These are phyloP conservation scores for Lophura nycthemera DNA, from an alignment of 2,113 vertebrate genomes.

Conservation along the genomic window DNA sequence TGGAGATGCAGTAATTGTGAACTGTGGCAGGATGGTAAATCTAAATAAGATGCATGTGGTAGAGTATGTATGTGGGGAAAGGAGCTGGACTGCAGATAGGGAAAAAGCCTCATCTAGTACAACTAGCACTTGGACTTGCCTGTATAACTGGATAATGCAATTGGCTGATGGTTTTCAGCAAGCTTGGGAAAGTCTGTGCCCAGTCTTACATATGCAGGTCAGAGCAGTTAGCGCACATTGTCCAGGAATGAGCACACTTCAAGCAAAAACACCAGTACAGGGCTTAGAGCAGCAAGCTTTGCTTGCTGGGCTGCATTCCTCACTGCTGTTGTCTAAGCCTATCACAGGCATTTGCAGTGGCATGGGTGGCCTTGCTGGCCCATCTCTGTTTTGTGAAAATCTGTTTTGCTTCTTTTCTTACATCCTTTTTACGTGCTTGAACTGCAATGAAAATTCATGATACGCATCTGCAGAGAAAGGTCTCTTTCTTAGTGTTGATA, in stretches of 20 bases:
- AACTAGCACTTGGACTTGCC: not conserved
- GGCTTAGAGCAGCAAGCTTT: not conserved
- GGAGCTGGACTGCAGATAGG: not conserved
- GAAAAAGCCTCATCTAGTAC: not conserved
- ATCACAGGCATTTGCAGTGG: accelerated
- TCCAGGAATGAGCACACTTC: not conserved
- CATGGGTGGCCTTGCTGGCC: not conserved
- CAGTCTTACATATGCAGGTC: not conserved
- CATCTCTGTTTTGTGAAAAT: not conserved
- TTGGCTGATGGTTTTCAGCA: not conserved
- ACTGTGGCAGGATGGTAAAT: not conserved
- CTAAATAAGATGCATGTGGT: not conserved
- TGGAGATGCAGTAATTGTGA: not conserved
- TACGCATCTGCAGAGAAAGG: not conserved
- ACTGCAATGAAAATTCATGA: accelerated
- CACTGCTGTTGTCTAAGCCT: not conserved
- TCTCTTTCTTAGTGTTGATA: not conserved
- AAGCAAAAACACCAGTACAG: not conserved
- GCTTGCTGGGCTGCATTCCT: not conserved
- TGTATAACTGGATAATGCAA: accelerated
- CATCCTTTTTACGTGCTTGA: not conserved
- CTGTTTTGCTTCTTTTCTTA: not conserved
- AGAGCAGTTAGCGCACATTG: not conserved
- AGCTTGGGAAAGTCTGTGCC: too few relatives aligned
- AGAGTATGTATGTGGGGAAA: accelerated